These are phyloP conservation scores for Okapia johnstoni DNA, from an alignment of 2,113 vertebrate genomes.

Conservation along the genomic window DNA sequence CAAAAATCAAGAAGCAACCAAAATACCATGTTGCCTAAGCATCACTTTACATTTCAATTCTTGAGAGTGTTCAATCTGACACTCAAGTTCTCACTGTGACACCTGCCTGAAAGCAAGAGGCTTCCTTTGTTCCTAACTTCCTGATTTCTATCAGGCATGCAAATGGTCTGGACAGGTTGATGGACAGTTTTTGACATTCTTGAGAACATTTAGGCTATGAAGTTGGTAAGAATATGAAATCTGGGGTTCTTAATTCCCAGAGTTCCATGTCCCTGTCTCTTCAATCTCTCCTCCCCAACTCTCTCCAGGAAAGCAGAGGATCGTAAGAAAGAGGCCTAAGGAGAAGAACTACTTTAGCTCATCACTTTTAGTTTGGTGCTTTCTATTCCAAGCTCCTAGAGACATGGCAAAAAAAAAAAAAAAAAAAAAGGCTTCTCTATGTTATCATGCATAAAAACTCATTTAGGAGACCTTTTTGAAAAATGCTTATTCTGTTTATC, in stretches of 20 bases:
- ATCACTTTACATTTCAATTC: not conserved
- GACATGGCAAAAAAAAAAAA: not conserved
- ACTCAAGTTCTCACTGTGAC: not conserved
- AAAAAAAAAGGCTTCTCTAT: not conserved
- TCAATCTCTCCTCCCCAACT: not conserved
- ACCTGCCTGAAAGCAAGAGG: not conserved
- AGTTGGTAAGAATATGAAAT: not conserved
- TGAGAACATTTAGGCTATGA: not conserved
- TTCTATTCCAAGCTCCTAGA: not conserved
- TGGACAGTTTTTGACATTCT: not conserved
- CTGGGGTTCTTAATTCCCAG: not conserved
- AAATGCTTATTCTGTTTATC: not conserved
- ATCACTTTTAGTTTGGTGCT: not conserved
- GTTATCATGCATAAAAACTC: not conserved
- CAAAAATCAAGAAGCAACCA: not conserved
- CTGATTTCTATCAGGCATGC: not conserved
- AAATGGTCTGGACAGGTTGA: no score
- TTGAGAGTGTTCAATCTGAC: not conserved
- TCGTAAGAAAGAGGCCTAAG: not conserved
- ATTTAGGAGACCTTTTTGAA: not conserved
- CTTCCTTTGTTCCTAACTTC: not conserved
- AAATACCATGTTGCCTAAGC: not conserved
- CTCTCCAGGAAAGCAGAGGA: not conserved
- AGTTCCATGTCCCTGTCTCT: not conserved
- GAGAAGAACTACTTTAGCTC: not conserved